phyloP scores from a whole-genome alignment of 2,797 vertebrate species.

The Hemibagrus guttatus region DNA sequence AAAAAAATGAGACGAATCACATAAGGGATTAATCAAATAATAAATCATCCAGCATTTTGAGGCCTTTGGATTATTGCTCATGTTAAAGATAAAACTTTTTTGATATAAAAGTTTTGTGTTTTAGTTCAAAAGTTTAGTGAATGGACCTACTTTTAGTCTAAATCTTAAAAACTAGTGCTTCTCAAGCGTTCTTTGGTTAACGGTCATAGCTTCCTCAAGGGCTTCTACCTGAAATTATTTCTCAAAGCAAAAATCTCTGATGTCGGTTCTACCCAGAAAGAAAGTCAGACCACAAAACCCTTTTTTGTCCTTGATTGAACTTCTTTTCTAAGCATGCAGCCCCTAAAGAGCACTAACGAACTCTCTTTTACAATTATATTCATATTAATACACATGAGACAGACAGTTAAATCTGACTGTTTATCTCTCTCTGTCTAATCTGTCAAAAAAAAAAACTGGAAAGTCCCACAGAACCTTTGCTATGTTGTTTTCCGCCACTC shows the following conservation, averaged over 20 bases:
- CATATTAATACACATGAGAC: neutral
- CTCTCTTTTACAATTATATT: neutral
- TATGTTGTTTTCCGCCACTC: constrained; percentile 1
- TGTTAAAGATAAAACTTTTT: neutral
- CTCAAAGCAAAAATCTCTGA: neutral
- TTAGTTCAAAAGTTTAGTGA: no score
- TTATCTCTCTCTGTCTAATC: neutral
- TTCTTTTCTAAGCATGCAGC: neutral
- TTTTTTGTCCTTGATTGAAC: neutral
- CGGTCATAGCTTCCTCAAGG: neutral
- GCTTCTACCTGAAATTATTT: neutral
- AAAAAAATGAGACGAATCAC: neutral
- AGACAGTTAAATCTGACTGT: neutral
- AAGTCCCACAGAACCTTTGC: neutral
- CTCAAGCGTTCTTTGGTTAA: neutral
- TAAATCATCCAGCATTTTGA: neutral
- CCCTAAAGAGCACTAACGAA: neutral
- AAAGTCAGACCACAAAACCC: neutral
- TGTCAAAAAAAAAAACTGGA: neutral
- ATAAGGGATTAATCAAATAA: neutral
- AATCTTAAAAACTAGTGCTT: neutral
- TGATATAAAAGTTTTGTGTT: no score
- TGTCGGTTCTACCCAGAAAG: neutral
- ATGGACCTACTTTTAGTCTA: neutral
- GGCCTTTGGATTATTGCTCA: neutral